Percentiles rank a stretch among this genome's conserved stretches.
Evolutionary conservation across 1,140 invertebrate genomes (phyloP).

Genomic region (Oscheius sp.): DNA sequence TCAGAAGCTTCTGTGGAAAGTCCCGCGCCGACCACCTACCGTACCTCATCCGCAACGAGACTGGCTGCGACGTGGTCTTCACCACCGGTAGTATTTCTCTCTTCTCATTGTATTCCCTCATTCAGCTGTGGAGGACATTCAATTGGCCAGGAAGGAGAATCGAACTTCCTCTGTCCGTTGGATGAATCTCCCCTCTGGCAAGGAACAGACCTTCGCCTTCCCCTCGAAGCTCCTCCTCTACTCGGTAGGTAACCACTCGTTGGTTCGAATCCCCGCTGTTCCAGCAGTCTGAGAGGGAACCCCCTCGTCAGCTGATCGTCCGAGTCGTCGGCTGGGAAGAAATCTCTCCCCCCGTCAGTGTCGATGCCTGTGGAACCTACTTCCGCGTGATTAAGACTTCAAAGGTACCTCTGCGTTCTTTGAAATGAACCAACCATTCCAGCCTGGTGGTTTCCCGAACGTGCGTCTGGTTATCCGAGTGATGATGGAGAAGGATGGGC

Average conservation of each 20-base stretch:
- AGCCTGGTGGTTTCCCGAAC: conserved; percentile 9
- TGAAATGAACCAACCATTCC: neutral
- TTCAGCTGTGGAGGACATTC: conserved; percentile 33
- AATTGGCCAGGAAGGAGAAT: conserved; percentile 34
- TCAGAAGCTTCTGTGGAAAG: conserved; percentile 6
- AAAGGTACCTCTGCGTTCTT: conserved; percentile 1
- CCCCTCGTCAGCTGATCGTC: conserved; percentile 79
- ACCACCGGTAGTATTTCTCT: conserved; percentile 29
- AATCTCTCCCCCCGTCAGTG: conserved; percentile 76
- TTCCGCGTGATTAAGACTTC: conserved; percentile 68
- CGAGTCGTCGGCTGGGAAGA: conserved; percentile 84
- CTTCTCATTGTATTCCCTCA: neutral
- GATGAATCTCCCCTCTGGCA: conserved; percentile 38
- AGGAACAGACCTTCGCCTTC: conserved; percentile 46
- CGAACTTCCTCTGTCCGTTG: conserved; percentile 43
- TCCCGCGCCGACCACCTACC: conserved; percentile 43
- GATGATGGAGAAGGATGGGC: conserved; percentile 82
- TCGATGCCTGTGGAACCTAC: conserved; percentile 90
- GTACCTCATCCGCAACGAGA: conserved; percentile 46
- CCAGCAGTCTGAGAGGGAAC: conserved; percentile 28
- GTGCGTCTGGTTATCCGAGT: conserved; percentile 80
- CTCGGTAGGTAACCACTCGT: conserved; percentile 17
- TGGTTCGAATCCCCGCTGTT: no score
- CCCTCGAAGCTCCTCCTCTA: conserved; percentile 41
- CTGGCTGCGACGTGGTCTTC: conserved; percentile 43